Evolutionary conservation across 2,797 vertebrate species (phyloP).

Genomic region (Phyllotis vaccarum): DNA sequence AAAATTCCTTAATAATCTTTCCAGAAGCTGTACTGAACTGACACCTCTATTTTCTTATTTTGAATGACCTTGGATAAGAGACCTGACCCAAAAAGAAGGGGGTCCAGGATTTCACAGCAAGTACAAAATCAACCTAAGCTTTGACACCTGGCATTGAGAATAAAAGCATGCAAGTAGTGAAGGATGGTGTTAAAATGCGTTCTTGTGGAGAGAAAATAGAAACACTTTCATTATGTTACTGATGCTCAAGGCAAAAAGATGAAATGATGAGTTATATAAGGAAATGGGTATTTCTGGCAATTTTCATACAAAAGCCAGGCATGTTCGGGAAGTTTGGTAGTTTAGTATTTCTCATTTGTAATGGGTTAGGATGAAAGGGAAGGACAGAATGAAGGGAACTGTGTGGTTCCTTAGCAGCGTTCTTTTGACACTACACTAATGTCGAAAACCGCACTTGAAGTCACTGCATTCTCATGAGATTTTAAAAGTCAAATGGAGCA

Average conservation of each 20-base stretch:
- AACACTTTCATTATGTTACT: background rate
- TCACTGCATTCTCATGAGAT: background rate
- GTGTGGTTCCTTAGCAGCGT: accelerated
- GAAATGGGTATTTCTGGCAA: background rate
- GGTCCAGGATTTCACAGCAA: background rate
- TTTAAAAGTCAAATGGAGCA: background rate
- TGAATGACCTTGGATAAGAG: background rate
- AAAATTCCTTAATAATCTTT: background rate
- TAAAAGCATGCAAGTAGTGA: background rate
- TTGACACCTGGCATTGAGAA: background rate
- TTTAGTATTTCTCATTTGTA: background rate
- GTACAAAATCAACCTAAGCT: background rate
- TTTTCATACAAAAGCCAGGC: background rate
- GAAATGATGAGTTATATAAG: background rate
- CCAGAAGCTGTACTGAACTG: background rate
- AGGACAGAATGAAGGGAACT: background rate
- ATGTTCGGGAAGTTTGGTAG: background rate
- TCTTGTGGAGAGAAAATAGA: background rate
- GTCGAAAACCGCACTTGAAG: background rate
- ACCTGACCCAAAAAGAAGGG: background rate
- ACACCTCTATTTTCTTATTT: background rate
- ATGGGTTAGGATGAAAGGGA: background rate
- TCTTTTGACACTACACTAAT: background rate
- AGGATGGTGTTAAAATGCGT: background rate
- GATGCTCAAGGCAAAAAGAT: background rate